These are phyloP conservation scores for Pocota personata DNA, from an alignment of 2,888 invertebrate genomes.

Conservation along the genomic window DNA sequence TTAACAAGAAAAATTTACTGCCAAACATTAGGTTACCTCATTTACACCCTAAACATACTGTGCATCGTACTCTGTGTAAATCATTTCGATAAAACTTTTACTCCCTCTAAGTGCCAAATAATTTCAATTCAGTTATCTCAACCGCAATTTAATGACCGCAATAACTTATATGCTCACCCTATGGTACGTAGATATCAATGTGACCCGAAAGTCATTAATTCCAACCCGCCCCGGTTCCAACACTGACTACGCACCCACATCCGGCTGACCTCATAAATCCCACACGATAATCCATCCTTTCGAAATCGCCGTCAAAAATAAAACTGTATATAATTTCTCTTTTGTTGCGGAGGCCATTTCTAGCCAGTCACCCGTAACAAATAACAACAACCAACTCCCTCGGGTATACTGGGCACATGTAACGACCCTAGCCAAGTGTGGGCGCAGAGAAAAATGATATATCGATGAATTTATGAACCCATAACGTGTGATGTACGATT, in stretches of 20 bases:
- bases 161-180: slow-evolving; percentile 64
- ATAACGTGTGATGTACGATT: slow-evolving; percentile 72
- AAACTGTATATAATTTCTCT: slow-evolving; percentile 68
- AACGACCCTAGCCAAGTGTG: slow-evolving; percentile 8
- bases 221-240: slow-evolving; percentile 20
- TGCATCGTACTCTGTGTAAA: slow-evolving; percentile 23
- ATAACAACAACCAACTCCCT: slow-evolving; percentile 53
- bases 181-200: slow-evolving; percentile 47
- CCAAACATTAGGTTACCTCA: not conserved
- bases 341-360: slow-evolving; percentile 59
- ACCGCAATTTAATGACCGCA: slow-evolving; percentile 72
- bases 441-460: slow-evolving; percentile 58
- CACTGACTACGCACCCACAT: slow-evolving; percentile 46
- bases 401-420: slow-evolving; percentile 5
- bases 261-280: slow-evolving; percentile 70
- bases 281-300: slow-evolving; percentile 72
- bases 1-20: not conserved
- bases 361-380: slow-evolving; percentile 67
- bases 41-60: slow-evolving; percentile 11
- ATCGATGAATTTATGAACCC: slow-evolving; percentile 73
- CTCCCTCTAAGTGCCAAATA: slow-evolving; percentile 65
- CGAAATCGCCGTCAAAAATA: slow-evolving; percentile 63
- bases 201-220: slow-evolving; percentile 67
- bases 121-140: slow-evolving; percentile 73
- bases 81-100: slow-evolving; percentile 61